These are phyloP conservation scores for Choristoneura rosaceana DNA, from an alignment of 2,888 invertebrate species.

Conservation along the genomic window DNA sequence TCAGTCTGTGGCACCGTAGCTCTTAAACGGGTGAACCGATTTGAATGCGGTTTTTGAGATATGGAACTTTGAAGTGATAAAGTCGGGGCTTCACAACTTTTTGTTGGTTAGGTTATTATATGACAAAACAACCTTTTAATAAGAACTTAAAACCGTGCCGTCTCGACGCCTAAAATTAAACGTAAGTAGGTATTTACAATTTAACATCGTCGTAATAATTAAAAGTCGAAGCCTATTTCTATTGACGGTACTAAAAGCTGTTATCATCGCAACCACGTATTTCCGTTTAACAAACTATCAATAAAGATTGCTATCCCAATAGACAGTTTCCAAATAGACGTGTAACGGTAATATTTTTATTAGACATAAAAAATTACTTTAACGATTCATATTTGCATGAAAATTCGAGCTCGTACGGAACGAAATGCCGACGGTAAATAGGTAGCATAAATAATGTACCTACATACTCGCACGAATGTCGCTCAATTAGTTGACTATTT, in stretches of 20 bases:
- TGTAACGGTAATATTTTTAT: slow-evolving; percentile 36
- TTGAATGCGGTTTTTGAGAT: no score
- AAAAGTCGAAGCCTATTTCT: slow-evolving; percentile 16
- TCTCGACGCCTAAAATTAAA: background rate
- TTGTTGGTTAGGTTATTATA: no score
- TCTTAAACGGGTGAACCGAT: no score
- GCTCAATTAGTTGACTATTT: slow-evolving; percentile 57
- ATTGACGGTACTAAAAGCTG: slow-evolving; percentile 23
- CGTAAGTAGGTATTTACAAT: no score
- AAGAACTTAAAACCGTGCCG: background rate
- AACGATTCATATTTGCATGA: slow-evolving; percentile 59
- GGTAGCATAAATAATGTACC: slow-evolving; percentile 50
- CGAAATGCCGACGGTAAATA: slow-evolving; percentile 30
- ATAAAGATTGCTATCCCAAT: slow-evolving; percentile 33
- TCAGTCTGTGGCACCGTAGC: no score
- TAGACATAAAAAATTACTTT: slow-evolving; percentile 55
- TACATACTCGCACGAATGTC: slow-evolving; percentile 63
- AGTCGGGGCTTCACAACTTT: no score
- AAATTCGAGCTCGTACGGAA: slow-evolving; percentile 44
- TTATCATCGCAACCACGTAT: slow-evolving; percentile 33
- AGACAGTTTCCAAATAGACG: slow-evolving; percentile 23
- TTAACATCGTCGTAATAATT: slow-evolving; percentile 2
- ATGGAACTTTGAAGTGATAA: no score
- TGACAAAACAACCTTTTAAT: background rate
- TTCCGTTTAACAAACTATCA: slow-evolving; percentile 29